A percentile compares a stretch with the other conserved stretches of the same genome.
These are phyloP conservation scores for Acholoe squamosa DNA, from an alignment of 2,888 invertebrate genomes.

Conservation along the genomic window DNA sequence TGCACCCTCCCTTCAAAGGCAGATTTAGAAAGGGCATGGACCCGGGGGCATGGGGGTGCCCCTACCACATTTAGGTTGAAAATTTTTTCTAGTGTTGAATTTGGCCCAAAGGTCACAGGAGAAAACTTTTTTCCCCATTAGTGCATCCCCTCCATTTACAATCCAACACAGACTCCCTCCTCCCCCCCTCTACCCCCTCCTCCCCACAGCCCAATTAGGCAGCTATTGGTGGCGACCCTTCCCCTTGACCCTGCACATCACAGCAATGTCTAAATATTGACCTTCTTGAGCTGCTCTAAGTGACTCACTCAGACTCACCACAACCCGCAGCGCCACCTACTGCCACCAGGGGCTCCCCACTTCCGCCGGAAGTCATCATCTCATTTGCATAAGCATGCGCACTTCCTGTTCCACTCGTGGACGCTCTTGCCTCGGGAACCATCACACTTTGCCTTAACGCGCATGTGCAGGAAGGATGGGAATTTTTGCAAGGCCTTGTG, in stretches of 20 bases:
- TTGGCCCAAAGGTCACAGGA: no score
- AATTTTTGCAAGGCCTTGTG: no score
- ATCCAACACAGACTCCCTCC: background rate
- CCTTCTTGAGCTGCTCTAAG: background rate
- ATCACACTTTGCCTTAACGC: background rate
- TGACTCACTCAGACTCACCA: constrained; percentile 1
- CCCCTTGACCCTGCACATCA: background rate
- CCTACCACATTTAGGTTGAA: no score
- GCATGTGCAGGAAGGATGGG: no score
- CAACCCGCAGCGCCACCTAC: background rate
- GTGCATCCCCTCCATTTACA: no score
- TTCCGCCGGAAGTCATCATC: constrained; percentile 21
- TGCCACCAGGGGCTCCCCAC: background rate
- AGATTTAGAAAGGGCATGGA: no score
- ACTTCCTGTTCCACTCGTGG: background rate
- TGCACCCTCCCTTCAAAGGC: no score
- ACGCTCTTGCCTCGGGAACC: background rate
- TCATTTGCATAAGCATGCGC: constrained; percentile 27
- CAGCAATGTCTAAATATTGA: constrained; percentile 9
- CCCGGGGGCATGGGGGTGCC: no score
- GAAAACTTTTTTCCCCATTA: no score
- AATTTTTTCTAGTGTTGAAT: no score
- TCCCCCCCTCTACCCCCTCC: background rate
- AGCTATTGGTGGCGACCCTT: background rate
- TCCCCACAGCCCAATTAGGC: background rate